These are phyloP conservation scores for Perccottus glenii DNA, from an alignment of 2,113 vertebrate species.

Conservation along the genomic window DNA sequence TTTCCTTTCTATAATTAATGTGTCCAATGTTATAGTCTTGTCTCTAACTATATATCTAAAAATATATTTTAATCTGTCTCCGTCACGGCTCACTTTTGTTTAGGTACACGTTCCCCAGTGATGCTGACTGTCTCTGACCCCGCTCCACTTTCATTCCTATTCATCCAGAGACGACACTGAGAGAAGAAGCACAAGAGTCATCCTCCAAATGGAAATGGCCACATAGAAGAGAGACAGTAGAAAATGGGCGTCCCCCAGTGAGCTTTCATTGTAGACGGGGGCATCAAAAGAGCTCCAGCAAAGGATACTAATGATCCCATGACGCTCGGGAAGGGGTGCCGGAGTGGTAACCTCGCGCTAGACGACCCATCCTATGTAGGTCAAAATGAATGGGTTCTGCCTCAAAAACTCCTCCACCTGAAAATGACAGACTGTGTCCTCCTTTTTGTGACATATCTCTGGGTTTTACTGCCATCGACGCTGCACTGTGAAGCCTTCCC, in stretches of 20 bases:
- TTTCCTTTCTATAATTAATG: conserved; percentile 51
- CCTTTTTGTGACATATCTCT: conserved; percentile 50
- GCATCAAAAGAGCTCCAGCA: conserved; percentile 63
- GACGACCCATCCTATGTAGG: conserved; percentile 71
- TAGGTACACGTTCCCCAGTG: conserved; percentile 47
- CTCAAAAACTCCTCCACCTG: conserved; percentile 62
- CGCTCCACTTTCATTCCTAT: conserved; percentile 61
- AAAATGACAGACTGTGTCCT: conserved; percentile 66
- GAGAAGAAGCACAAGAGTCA: conserved; percentile 22
- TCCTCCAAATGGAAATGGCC: conserved; percentile 60
- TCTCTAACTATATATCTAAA: conserved; percentile 32
- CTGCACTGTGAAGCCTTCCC: conserved; percentile 19
- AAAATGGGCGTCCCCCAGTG: conserved; percentile 56
- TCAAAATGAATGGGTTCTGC: conserved; percentile 75
- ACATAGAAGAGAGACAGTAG: conserved; percentile 51
- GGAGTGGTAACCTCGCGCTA: conserved; percentile 66
- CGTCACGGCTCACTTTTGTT: conserved; percentile 42
- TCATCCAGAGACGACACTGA: conserved; percentile 38
- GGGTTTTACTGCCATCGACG: conserved; percentile 12
- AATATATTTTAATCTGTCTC: conserved; percentile 52
- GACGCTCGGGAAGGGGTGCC: conserved; percentile 52
- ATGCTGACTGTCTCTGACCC: conserved; percentile 54
- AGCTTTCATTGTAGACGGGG: conserved; percentile 45
- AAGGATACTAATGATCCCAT: conserved; percentile 69
- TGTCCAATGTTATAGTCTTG: conserved; percentile 7